A percentile compares a stretch with the other conserved stretches of the same genome.
Evolutionary conservation across 2,888 invertebrate species (phyloP).

Genomic region (Macrosoma leucophasiata): DNA sequence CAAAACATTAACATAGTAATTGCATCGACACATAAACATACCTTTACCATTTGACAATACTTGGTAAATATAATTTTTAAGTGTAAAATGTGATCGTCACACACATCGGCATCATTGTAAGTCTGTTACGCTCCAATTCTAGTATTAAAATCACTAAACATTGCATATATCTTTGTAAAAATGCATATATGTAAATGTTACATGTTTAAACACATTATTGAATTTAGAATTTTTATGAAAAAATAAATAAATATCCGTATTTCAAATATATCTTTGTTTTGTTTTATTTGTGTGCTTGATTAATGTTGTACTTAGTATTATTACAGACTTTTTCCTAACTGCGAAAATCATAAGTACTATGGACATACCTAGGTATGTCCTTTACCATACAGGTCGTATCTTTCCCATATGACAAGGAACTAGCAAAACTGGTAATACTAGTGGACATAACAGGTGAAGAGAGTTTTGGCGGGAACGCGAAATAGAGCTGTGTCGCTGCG

Average conservation of each 20-base stretch:
- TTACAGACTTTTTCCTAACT: background rate
- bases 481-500: no score
- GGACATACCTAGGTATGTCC: no score
- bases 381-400: no score
- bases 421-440: no score
- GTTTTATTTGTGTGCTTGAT: constrained; percentile 39
- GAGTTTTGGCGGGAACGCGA: no score
- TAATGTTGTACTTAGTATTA: constrained; percentile 6
- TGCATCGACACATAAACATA: constrained; percentile 42
- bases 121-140: constrained; percentile 72
- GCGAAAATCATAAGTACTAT: no score
- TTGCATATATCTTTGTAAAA: constrained; percentile 76
- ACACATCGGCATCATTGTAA: constrained; percentile 50
- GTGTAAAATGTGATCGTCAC: constrained; percentile 65
- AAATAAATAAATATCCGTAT: constrained; percentile 76
- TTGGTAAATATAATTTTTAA: constrained; percentile 72
- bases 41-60: constrained; percentile 73
- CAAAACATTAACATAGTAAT: constrained; percentile 35
- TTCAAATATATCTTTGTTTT: constrained; percentile 70
- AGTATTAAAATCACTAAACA: constrained; percentile 72
- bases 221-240: constrained; percentile 78
- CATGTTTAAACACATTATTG: constrained; percentile 77
- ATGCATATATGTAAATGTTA: constrained; percentile 77
- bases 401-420: no score
- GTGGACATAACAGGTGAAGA: no score